Evolutionary conservation across 2,888 invertebrate genomes (phyloP).

Genomic region (Deilephila porcellus): DNA sequence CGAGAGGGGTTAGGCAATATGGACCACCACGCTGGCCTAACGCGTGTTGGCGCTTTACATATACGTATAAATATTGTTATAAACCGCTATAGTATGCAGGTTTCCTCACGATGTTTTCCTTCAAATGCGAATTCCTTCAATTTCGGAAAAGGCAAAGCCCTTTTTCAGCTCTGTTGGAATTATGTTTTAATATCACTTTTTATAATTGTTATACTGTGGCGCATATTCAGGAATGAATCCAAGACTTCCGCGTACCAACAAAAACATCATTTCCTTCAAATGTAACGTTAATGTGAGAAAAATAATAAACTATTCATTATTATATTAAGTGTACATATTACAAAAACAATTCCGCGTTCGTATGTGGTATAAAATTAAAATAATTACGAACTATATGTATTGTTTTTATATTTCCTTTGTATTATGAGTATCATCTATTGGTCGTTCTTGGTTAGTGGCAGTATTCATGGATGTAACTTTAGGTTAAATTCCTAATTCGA

Average conservation of each 20-base stretch:
- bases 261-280: constrained; percentile 8
- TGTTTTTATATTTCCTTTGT: background rate
- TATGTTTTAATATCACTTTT: too few relatives aligned
- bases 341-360: constrained; percentile 9
- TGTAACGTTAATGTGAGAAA: constrained; percentile 14
- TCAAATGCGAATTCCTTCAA: too few relatives aligned
- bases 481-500: background rate
- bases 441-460: background rate
- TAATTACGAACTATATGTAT: background rate
- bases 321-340: background rate
- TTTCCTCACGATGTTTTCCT: too few relatives aligned
- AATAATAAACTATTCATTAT: background rate
- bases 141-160: too few relatives aligned
- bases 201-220: background rate
- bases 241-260: background rate
- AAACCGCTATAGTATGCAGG: too few relatives aligned
- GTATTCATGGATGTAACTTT: background rate
- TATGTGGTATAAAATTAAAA: background rate
- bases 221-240: too few relatives aligned
- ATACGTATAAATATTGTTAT: too few relatives aligned
- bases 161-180: too few relatives aligned
- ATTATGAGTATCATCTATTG: background rate
- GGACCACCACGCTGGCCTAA: too few relatives aligned
- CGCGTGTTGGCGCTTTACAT: too few relatives aligned
- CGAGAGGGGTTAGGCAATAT: too few relatives aligned